phyloP scores from a whole-genome alignment of 2,888 invertebrate genomes.

The Leptura quadrifasciata region DNA sequence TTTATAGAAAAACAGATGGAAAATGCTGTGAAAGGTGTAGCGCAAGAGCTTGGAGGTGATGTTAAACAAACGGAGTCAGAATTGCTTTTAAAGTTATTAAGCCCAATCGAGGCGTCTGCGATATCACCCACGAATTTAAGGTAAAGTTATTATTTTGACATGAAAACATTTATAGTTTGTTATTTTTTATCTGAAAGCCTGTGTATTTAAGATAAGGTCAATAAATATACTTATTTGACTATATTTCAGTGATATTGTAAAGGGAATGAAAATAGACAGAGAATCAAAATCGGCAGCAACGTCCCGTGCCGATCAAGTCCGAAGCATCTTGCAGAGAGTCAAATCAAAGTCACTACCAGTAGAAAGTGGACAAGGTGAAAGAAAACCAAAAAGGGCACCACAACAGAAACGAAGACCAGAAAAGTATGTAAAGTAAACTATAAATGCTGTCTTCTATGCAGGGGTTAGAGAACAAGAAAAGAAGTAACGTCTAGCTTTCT shows the following conservation, averaged over 20 bases:
- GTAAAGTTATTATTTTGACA: constrained; percentile 18
- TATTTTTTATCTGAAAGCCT: too few relatives aligned
- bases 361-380: not conserved
- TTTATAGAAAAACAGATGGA: constrained; percentile 72
- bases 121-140: constrained; percentile 55
- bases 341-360: constrained; percentile 31
- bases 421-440: constrained; percentile 23
- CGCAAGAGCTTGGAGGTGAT: constrained; percentile 81
- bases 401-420: constrained; percentile 37
- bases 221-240: constrained; percentile 3
- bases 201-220: too few relatives aligned
- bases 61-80: constrained; percentile 83
- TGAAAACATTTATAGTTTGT: too few relatives aligned
- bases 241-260: constrained; percentile 80
- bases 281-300: constrained; percentile 71
- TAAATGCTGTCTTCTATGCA: not conserved
- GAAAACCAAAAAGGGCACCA: constrained; percentile 32
- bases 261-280: constrained; percentile 87
- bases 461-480: too few relatives aligned
- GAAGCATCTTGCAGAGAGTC: constrained; percentile 61
- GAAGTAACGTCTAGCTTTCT: too few relatives aligned
- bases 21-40: constrained; percentile 84
- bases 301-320: constrained; percentile 77
- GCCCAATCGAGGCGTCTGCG: constrained; percentile 63
- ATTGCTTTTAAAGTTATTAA: constrained; percentile 81